Base-by-base conservation (phyloP, 2,113 vertebrate genomes). In the Eudyptes chrysolophus region DNA sequence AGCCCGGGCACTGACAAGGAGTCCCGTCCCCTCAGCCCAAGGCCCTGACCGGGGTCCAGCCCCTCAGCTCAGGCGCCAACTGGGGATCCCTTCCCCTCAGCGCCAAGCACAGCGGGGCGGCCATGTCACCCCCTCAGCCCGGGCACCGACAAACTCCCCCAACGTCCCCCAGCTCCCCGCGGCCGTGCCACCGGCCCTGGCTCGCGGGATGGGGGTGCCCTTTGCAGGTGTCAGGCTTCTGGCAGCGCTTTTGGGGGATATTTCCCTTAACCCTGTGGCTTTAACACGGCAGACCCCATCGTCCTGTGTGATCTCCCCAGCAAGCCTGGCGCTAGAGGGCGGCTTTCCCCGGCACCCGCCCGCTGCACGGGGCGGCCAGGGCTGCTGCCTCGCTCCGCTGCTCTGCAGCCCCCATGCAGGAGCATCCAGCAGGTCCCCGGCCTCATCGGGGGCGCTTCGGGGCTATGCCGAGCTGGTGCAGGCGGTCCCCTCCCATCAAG, bases 91-190 rank as follows among this genome's bases (percentile, higher is more conserved):
- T 42, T 42, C 42, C 42, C 42, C 42, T 6, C 42, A 42, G 42
- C 42, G 42, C 42, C 42, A 42, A 42, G 42, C 14, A 42, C 42
- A 42, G 42, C 42, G 6, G 42, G 42, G 42, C 42, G 42, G 42
- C 42, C 42, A 42, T 42, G 42, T 42, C 42, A 42, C 42, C 42
- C 42, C 42, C 42, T 16, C 42, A 42, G 42, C 42, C 42, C 42
- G 42, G 42, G 42, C 42, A 42, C 42, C 42, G 42, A 42, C 42
- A 1, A 38, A 20, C 8, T 6, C 11, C 16, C 48, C 4, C 22
- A 9, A 0, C 0, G 2, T 2, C 11, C 27, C 27, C 17, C 8
- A 6, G 12, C 13, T 52, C 40, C 30, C 36, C 11, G 4, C 5
- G 18, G n/a, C 68, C 3, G 3, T 15, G 51, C n/a, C 40, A 2